phyloP scores from a whole-genome alignment of 2,888 invertebrate genomes.

The Ophraella communa region DNA sequence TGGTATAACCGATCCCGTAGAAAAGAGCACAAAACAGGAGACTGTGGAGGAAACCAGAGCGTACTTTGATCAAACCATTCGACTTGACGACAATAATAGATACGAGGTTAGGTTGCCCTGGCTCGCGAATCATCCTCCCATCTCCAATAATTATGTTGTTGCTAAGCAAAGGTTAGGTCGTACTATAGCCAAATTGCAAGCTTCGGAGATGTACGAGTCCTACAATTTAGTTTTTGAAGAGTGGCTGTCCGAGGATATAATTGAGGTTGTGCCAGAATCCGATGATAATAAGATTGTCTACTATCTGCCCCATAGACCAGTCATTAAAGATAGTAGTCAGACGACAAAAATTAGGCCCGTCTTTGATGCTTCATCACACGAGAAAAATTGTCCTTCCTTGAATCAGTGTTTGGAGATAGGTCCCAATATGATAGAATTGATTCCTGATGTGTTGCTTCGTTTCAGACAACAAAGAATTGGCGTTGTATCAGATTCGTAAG shows the following conservation, averaged over 20 bases:
- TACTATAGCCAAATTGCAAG: background rate
- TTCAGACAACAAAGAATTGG: no score
- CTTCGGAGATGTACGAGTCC: background rate
- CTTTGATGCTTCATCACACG: constrained; percentile 22
- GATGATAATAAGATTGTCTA: background rate
- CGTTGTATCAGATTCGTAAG: constrained; percentile 43
- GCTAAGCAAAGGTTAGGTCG: background rate
- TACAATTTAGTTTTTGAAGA: constrained; percentile 1
- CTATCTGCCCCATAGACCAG: background rate
- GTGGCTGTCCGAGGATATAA: constrained; percentile 8
- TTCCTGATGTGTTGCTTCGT: constrained; percentile 10
- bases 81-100: constrained; percentile 34
- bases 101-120: constrained; percentile 46
- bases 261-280: constrained; percentile 2
- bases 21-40: background rate
- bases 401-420: constrained; percentile 33
- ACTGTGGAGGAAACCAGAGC: constrained; percentile 17
- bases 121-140: constrained; percentile 37
- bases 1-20: background rate
- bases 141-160: constrained; percentile 18
- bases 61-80: constrained; percentile 34
- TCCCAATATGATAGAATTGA: constrained; percentile 36
- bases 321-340: background rate
- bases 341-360: constrained; percentile 16
- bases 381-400: constrained; percentile 15